Percentiles rank a stretch among this genome's conserved stretches.
These are phyloP conservation scores for Aythya baeri DNA, from an alignment of 2,113 vertebrate species.

Conservation along the genomic window DNA sequence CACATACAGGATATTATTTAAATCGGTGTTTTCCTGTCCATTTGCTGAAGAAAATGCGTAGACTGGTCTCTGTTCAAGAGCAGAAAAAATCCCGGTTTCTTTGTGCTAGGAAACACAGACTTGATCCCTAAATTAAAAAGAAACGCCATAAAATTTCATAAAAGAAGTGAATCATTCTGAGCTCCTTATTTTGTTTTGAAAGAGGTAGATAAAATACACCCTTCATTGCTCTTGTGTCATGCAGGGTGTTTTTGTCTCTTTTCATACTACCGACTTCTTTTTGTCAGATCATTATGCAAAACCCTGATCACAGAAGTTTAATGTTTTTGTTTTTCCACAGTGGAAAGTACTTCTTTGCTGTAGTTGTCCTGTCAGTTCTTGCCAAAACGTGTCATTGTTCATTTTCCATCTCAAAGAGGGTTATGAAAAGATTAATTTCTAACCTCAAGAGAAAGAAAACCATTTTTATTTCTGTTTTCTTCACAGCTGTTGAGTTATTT, in stretches of 20 bases:
- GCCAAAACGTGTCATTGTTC: conserved; percentile 37
- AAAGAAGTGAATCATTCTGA: conserved; percentile 25
- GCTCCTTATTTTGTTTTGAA: conserved; percentile 5
- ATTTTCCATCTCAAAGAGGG: conserved; percentile 33
- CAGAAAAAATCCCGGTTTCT: conserved; percentile 42
- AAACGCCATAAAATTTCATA: conserved; percentile 34
- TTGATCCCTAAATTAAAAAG: conserved; percentile 24
- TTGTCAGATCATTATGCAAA: conserved; percentile 57
- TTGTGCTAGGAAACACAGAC: not conserved
- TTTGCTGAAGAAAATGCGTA: conserved; percentile 61
- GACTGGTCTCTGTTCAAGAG: conserved; percentile 52
- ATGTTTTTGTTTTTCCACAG: conserved; percentile 51
- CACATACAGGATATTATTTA: conserved; percentile 41
- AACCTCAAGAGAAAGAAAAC: conserved; percentile 1
- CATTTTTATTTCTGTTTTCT: not conserved
- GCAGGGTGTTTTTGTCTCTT: conserved; percentile 51
- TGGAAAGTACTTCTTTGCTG: conserved; percentile 40
- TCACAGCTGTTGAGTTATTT: conserved; percentile 17
- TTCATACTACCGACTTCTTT: conserved; percentile 30
- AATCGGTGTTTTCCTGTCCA: conserved; percentile 26
- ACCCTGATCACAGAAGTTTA: conserved; percentile 42
- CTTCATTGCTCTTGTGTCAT: conserved; percentile 4
- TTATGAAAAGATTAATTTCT: conserved; percentile 34
- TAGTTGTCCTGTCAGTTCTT: conserved; percentile 31
- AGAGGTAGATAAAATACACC: not conserved